Evolutionary conservation across 1,140 invertebrate species (phyloP), one percentile per base, ranked within the genome.

Genomic region (Drosophila setifemur): DNA sequence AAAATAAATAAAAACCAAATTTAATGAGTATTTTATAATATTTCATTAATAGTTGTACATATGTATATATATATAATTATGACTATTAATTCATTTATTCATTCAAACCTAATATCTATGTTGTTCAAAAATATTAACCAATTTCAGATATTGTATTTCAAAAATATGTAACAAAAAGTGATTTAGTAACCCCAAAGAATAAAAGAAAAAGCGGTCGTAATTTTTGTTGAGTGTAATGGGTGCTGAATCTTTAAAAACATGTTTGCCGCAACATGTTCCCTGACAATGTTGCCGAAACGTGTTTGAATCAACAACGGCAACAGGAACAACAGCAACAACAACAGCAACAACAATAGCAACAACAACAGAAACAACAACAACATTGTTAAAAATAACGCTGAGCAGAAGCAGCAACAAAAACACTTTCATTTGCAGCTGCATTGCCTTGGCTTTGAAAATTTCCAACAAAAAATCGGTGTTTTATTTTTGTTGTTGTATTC

Each of bases 351-450:
- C 18, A 35, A 35, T 35, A 35, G 40, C 33, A 25, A 8, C 5
- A 12, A 33, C 31, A 63, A 18, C 47, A 54, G 21, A 45, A 49
- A 28, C 70, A 52, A 12, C 74, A 79, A 52, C 74, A 63, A 58
- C 25, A 47, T 31, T 47, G 31, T 31, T 7, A 47, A 31, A n/a
- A n/a, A n/a, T n/a, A n/a, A n/a, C n/a, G n/a, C 14, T 33, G 16
- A 63, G 23, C 47, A 54, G 21, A 45, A 49, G 33, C 70, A 52
- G 16, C 74, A 79, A 52, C 74, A 63, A 58, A 81, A 82, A 73
- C 77, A 82, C 77, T 82, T 82, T 82, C 77, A 82, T 82, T 79
- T 68, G 43, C 48, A 42, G 47, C 50, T 75, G 39, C 26, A 60
- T 67, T 26, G 68, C 60, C 72, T 72, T 81, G 66, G 71, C 76